Evolutionary conservation across 1,140 invertebrate species (phyloP).

Genomic region (Drosophila auraria): DNA sequence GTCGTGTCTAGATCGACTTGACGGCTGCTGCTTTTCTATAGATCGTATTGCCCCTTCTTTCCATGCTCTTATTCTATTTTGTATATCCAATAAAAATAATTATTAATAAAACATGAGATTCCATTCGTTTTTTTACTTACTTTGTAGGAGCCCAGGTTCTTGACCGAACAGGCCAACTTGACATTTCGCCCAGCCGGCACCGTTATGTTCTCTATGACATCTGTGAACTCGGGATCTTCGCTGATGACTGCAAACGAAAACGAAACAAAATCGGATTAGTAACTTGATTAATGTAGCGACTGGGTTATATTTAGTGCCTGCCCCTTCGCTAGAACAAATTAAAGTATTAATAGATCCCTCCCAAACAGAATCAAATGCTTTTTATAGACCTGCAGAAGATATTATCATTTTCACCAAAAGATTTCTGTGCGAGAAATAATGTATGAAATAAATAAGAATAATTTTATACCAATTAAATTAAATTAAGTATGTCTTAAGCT

Average conservation of each 20-base stretch:
- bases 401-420: background rate
- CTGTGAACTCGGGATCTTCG: slow-evolving; percentile 89
- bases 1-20: too few species aligned
- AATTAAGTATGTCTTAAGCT: too few species aligned
- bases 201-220: slow-evolving; percentile 89
- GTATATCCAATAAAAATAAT: too few species aligned
- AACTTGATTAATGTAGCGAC: slow-evolving; percentile 28
- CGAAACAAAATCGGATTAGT: slow-evolving; percentile 1
- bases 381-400: background rate
- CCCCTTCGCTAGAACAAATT: background rate
- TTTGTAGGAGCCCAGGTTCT: slow-evolving; percentile 94
- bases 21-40: too few species aligned
- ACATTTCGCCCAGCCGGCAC: slow-evolving; percentile 93
- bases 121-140: slow-evolving; percentile 85
- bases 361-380: background rate
- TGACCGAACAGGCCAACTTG: slow-evolving; percentile 94
- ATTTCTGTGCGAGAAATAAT: background rate
- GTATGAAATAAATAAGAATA: background rate
- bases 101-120: background rate
- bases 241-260: slow-evolving; percentile 87
- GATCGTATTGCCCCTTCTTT: too few species aligned
- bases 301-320: slow-evolving; percentile 16
- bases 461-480: background rate
- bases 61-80: too few species aligned
- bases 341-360: slow-evolving; percentile 23